Evolutionary conservation across 2,113 vertebrate genomes (phyloP), one percentile per base, ranked within the genome.

Genomic region (Maccullochella peelii): DNA sequence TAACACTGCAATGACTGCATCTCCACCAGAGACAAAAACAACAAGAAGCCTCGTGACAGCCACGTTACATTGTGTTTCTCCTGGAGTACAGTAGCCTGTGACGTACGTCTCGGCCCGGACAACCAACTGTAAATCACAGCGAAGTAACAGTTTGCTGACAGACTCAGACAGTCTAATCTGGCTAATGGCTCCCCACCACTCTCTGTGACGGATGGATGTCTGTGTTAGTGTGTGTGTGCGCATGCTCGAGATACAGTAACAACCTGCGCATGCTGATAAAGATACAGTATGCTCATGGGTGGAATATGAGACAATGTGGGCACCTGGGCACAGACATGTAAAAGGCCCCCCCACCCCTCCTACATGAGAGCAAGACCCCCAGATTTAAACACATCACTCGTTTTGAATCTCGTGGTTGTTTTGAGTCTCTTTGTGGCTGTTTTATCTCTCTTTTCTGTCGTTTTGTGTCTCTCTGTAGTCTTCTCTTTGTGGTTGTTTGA

Each of bases 161-260:
- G 72, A 88, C 76, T 76, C 68, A 57, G 85, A 89, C 89, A 90
- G 78, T 23, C 74, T 93, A 89, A 94, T 94, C 89, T 87, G 89
- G 86, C 63, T 92, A 92, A 94, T 94, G 93, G 91, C 83, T 79
- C 23, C 52, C 72, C 21, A 27, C 21, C 80, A 50, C 68, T 77
- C 72, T 59, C 14, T 15, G 50, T 71, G 81, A 86, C 36, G 72
- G 81, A 92, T 91, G 71, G 18, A 36, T 62, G 62, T 79, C 21
- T 54, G 27, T 57, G 25, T 81, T n/a, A n/a, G 73, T 50, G 42
- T 76, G 55, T 44, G 21, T 83, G 40, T 27, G 54, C 42, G 65
- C 33, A 21, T 0, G 8, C 25, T 54, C 4, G 14, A 58, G 54
- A 66, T 62, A 55, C 85, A 73, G 44, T 33, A 20, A 75, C 82